phyloP scores from a whole-genome alignment of 2,797 vertebrate genomes.

The Taenioides sp. region DNA sequence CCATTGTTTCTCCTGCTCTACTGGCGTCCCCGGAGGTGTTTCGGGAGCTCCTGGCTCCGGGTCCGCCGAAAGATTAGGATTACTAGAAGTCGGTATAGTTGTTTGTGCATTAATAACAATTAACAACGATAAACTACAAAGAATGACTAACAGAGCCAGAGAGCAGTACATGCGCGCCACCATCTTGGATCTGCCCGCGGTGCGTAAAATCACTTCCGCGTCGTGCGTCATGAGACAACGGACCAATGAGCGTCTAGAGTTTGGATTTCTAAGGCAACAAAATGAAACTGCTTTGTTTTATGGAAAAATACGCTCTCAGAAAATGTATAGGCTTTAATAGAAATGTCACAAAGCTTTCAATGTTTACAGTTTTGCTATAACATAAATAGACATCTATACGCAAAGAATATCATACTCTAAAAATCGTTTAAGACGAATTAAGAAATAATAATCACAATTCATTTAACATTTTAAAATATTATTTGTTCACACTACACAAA shows the following conservation, averaged over 20 bases:
- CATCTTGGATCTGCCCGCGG: slow-evolving; percentile 57
- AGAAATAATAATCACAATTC: not conserved
- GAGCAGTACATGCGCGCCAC: slow-evolving; percentile 40
- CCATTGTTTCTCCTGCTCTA: slow-evolving; percentile 48
- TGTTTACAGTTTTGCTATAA: not conserved
- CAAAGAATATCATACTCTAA: not conserved
- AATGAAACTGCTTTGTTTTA: slow-evolving; percentile 47
- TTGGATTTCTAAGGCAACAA: slow-evolving; percentile 9
- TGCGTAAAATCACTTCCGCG: slow-evolving; percentile 62
- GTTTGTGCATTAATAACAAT: slow-evolving; percentile 22
- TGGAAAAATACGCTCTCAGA: slow-evolving; percentile 1
- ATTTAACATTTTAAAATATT: not conserved
- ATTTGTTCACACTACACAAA: not conserved
- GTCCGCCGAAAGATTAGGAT: not conserved
- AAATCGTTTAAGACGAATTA: not conserved
- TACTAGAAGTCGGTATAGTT: not conserved
- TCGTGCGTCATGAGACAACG: slow-evolving; percentile 18
- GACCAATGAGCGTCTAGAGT: slow-evolving; percentile 58
- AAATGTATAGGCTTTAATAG: not conserved
- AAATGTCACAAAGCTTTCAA: not conserved
- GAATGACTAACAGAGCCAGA: slow-evolving; percentile 32
- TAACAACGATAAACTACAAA: slow-evolving; percentile 29
- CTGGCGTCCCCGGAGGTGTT: not conserved
- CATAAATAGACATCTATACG: not conserved
- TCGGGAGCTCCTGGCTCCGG: slow-evolving; percentile 3